Base-by-base conservation (phyloP, 2,888 invertebrate genomes). In the Mesochorus sp. region DNA sequence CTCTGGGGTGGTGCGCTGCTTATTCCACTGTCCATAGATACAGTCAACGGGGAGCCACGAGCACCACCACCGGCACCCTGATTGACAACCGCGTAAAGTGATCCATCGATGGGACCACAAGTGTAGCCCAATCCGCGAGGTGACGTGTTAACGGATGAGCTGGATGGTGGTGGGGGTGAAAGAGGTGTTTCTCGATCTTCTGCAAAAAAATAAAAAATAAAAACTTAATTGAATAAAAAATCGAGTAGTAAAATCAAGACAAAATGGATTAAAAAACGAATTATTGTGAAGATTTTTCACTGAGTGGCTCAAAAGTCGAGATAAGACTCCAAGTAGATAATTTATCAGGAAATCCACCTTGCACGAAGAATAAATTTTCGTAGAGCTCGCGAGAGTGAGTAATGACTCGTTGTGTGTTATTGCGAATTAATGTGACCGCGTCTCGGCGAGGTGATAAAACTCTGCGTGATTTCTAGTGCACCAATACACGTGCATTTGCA, bases 11-110 rank as follows among this genome's bases (percentile, higher is more conserved):
- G 90, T 73, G 90, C 91, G 76, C 96, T 96, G 87, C 96, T 96
- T 87, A 97, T 97, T 86, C 97, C 97, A 86, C 96, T 97, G 93
- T 97, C 97, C 95, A 97, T 96, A 91, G 97, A 97, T 91, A 96
- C 95, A 87, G 96, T 96, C 91, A 96, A 94, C 86, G 95, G 95
- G 88, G 95, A 95, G 85, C 94, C 93, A 67, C 92, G 93, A 83
- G 93, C 93, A 84, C 92, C 93, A 76, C 87, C 88, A 51, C 86
- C 86, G 80, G 86, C 85, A 73, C 86, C 86, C 83, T 87, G 90
- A 80, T 90, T 89, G 26, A 91, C 91, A 75, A 91, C 90, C 70
- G 97, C 97, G 94, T 97, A 97, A 87, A 97, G 94, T 87, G 97
- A 97, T 85, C 97, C 97, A 94, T 97, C 97, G 86, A 97, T 92